Base-by-base conservation (phyloP, 1,140 invertebrate genomes). In the Venustaconcha ellipsiformis region DNA sequence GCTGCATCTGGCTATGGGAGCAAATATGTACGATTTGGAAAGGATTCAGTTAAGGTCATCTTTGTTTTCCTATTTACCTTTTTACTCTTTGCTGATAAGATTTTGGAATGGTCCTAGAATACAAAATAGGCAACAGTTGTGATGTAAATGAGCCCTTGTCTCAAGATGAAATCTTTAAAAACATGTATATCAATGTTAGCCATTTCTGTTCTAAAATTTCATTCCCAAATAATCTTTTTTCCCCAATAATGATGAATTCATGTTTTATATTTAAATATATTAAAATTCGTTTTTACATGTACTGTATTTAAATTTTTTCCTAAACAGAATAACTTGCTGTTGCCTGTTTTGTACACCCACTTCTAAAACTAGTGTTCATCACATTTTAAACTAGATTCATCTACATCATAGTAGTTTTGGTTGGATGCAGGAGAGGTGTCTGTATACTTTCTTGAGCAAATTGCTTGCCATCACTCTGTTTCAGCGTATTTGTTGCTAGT, bases 11-110 rank as follows among this genome's bases (percentile, higher is more conserved):
- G 96, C 93, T 93, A 92, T 87, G 92, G 92, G 11, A 90, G 90
- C 18, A 86, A 91, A 72, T 83, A 86, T 60, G 82, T 89, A 86
- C 91, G 98, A 84, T 92, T 99, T 63, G 97, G 97, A 6, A 98
- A 98, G 90, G 98, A 99, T 92, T 98, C 97, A 1, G 93, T 99
- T 0, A 99, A 99, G 89, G 88, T 89, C n/a, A 59, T 58, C 14
- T 17, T n/a, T 48, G 13, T 56, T 15, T 48, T 20, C 48, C 3
- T 64, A 13, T 37, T 13, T 58, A 58, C 14, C 20, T 17, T 30
- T 55, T 30, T 15, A 63, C 11, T 67, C 17, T 67, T 20, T 37
- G 60, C 18, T 65, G 18, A 57, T 58, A 55, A 57, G 18, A 20
- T 48, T 48, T 65, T n/a, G 59, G 26, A 14, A 37, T 57, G 20